Conservation (phyloP, 2,888 invertebrate genomes). For the Dryobota labecula region DNA sequence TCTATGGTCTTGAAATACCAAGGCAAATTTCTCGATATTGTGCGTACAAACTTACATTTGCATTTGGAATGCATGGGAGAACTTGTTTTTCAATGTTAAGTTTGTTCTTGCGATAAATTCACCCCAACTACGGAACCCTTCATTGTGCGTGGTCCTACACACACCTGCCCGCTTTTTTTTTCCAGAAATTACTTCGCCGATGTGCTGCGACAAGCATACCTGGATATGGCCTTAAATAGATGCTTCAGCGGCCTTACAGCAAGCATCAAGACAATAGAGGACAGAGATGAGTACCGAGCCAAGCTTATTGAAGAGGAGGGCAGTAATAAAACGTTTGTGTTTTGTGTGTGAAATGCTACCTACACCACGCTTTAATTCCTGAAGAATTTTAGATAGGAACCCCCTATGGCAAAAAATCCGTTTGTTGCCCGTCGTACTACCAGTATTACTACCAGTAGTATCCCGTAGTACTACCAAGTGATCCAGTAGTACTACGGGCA, state of each 20-base stretch:
- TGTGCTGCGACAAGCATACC: conserved; percentile 70
- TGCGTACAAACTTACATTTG: too few relatives aligned
- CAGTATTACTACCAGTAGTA: too few relatives aligned
- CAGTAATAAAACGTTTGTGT: conserved; percentile 71
- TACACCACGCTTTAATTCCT: neutral
- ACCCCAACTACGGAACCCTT: too few relatives aligned
- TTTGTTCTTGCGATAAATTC: too few relatives aligned
- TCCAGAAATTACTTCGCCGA: conserved; percentile 71
- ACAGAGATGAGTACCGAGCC: conserved; percentile 50
- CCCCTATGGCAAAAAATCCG: neutral
- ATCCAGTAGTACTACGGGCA: too few relatives aligned
- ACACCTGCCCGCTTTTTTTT: conserved; percentile 30
- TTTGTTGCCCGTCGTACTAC: too few relatives aligned
- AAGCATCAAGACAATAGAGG: conserved; percentile 58
- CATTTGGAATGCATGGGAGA: too few relatives aligned
- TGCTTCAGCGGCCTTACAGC: conserved; percentile 60
- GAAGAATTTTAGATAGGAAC: neutral
- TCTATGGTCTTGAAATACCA: too few relatives aligned
- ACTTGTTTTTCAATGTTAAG: too few relatives aligned
- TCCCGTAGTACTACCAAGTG: too few relatives aligned
- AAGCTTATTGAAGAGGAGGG: conserved; percentile 72
- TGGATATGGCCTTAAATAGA: conserved; percentile 69
- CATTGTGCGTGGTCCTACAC: too few relatives aligned
- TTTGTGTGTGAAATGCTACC: neutral
- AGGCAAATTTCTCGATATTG: too few relatives aligned